Base-by-base conservation (phyloP, 1,140 invertebrate genomes). In the Rhizoglyphus robini region DNA sequence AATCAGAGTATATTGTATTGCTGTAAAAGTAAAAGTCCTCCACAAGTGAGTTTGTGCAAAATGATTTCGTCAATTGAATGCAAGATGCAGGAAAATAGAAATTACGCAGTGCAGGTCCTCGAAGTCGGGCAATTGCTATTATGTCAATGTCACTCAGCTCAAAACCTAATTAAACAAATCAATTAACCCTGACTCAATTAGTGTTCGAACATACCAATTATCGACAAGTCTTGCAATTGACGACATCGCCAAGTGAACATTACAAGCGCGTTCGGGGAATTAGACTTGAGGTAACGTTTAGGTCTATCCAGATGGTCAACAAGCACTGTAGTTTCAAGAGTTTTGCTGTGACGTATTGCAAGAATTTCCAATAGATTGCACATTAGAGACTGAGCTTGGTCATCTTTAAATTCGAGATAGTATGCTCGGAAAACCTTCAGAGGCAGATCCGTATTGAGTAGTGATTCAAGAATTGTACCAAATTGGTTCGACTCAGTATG, bases 401-500 rank as follows among this genome's bases (percentile, higher is more conserved):
- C 30, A 20, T 60, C 58, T 18, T 60, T 60, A 20, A 60, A 46
- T 46, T 60, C 58, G 13, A 60, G 30, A 60, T 60, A 60, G 29
- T 60, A 60, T 2, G 32, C 38, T 46, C 27, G 15, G 29, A 60
- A 60, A 46, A 20, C 15, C 23, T 46, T 34, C 15, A 60, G 1
- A 20, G 58, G 30, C 15, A 60, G n/a, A 20, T 60, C 58, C 4
- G 32, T 60, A 27, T 34, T 27, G 15, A 60, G n/a, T 34, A 60
- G 15, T 60, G 58, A 60, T n/a, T 60, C 29, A 13, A 60, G 15
- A 3, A 60, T 60, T 27, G 36, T 38, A 11, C 13, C 18, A 27
- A 60, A 32, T 11, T 20, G 13, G 25, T 60, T 46, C 18, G 15
- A 11, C 15, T 60, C 58, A 34, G 25, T 60, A 27, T 60, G 58